These are phyloP conservation scores for Drosophila micromelanica DNA, from an alignment of 1,140 invertebrate species.

Conservation along the genomic window DNA sequence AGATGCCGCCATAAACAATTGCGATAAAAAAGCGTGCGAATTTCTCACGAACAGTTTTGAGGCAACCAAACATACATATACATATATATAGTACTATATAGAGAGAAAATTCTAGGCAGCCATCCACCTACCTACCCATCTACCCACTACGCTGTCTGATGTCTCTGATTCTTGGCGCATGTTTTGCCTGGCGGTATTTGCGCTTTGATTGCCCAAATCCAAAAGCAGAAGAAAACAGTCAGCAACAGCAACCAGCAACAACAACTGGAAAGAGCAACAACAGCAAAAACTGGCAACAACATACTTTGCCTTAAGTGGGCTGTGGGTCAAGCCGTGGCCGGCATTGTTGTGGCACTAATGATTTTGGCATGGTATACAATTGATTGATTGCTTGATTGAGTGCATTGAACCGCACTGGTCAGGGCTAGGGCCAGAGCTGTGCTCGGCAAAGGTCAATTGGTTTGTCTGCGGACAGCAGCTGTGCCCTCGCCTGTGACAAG, in stretches of 20 bases:
- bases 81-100: slow-evolving; percentile 11
- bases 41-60: slow-evolving; percentile 77
- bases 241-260: slow-evolving; percentile 15
- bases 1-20: slow-evolving; percentile 82
- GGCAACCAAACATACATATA: slow-evolving; percentile 7
- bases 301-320: slow-evolving; percentile 70
- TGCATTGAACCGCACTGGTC: slow-evolving; percentile 51
- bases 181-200: slow-evolving; percentile 75
- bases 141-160: slow-evolving; percentile 16
- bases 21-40: slow-evolving; percentile 82
- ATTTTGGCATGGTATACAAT: slow-evolving; percentile 74
- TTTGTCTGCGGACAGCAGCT: slow-evolving; percentile 47
- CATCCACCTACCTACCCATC: slow-evolving; percentile 58
- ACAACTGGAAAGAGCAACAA: slow-evolving; percentile 21
- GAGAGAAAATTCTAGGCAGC: slow-evolving; percentile 8
- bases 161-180: slow-evolving; percentile 63
- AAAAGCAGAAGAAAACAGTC: slow-evolving; percentile 44
- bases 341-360: slow-evolving; percentile 76
- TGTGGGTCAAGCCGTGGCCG: slow-evolving; percentile 75
- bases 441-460: slow-evolving; percentile 69
- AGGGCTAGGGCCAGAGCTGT: slow-evolving; percentile 16
- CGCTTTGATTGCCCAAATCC: slow-evolving; percentile 78
- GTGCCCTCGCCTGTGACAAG: slow-evolving; percentile 57
- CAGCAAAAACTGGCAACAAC: slow-evolving; percentile 34
- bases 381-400: slow-evolving; percentile 81